Evolutionary conservation across 2,113 vertebrate genomes (phyloP), one percentile per base, ranked within the genome.

Genomic region (Mormyrus iriodes): DNA sequence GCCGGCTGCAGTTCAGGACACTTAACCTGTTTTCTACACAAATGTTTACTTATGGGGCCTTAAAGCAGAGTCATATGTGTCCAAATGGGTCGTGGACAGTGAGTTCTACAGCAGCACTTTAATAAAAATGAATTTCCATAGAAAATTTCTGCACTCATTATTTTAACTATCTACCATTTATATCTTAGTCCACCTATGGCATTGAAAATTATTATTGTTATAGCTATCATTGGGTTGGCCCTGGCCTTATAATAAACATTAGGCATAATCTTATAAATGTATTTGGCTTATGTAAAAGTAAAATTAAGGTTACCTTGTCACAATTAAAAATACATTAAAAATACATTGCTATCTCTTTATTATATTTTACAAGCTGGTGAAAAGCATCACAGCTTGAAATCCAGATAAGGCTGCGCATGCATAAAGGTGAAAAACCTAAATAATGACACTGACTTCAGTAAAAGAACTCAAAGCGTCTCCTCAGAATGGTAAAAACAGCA

Each of bases 1-100:
- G 46, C 86, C 2, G 51, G 27, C 86, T 39, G 55, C 86, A 39
- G 13, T 42, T 79, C 73, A 79, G 73, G 73, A 79, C 31, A 79
- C 73, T 79, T 79, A 79, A 79, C 73, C 73, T 79, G 35, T 79
- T 79, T 79, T 79, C 73, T 79, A 42, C 73, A 79, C 73, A 79
- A 79, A 79, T 79, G 73, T 79, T 79, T 79, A 79, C 31, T 42
- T 79, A 19, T 42, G 35, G 31, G 73, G 73, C 13, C 35, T 79
- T 42, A 42, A 79, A 79, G 69, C 73, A 35, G 35, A 42, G 15
- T 79, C 10, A 39, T 8, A 39, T 79, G 73, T 79, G 73, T 76
- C 69, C 73, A 39, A 79, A 79, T 35, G 35, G 35, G 73, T 42
- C 13, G 15, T 39, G 15, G 73, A 42, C 73, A 39, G 31, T 79